Percentiles rank a stretch among this genome's conserved stretches.
phyloP scores from a whole-genome alignment of 2,113 vertebrate species.

The Pteronura brasiliensis region DNA sequence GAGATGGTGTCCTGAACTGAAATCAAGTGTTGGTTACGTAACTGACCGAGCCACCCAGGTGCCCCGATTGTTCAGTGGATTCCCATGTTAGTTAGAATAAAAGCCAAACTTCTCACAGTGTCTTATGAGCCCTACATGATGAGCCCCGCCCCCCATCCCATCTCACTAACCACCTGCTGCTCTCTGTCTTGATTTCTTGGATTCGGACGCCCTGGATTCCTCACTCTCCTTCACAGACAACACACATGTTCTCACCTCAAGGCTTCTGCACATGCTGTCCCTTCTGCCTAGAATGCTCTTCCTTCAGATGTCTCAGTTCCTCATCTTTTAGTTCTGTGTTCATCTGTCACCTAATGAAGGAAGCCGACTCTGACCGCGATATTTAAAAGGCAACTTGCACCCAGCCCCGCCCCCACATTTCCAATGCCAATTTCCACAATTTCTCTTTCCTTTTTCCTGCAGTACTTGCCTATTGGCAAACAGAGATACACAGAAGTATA shows the following conservation, averaged over 20 bases:
- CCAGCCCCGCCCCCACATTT: not conserved
- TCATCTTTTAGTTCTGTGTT: not conserved
- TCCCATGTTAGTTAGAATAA: not conserved
- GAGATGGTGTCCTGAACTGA: not conserved
- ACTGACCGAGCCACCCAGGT: not conserved
- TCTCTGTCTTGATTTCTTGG: not conserved
- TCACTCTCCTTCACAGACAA: not conserved
- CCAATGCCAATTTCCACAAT: not conserved
- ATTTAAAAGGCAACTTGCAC: not conserved
- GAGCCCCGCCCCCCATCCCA: fast-evolving
- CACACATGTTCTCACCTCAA: not conserved
- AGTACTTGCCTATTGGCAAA: not conserved
- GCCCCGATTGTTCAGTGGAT: not conserved
- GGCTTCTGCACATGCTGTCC: not conserved
- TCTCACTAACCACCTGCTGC: not conserved
- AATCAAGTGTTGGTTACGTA: not conserved
- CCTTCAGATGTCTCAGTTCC: not conserved
- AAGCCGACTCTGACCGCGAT: not conserved
- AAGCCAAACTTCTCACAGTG: not conserved
- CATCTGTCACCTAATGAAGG: not conserved
- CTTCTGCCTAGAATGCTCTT: not conserved
- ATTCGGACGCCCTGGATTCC: not conserved
- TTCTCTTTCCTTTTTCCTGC: not conserved
- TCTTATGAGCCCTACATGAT: not conserved
- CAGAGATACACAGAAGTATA: not conserved